Evolutionary conservation across 2,113 vertebrate genomes (phyloP), one percentile per base, ranked within the genome.

Genomic region (Plectropomus leopardus): DNA sequence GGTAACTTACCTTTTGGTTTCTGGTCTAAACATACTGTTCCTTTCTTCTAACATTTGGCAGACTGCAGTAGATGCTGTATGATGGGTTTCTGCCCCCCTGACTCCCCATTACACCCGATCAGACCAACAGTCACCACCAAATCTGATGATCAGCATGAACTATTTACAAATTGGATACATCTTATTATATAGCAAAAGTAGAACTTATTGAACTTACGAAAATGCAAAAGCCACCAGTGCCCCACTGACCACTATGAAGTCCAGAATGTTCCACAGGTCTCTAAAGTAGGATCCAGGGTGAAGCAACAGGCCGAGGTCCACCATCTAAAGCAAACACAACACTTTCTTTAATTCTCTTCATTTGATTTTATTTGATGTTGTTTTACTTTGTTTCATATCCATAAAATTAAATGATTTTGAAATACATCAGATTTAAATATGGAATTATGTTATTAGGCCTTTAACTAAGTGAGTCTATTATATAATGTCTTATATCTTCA

Each of bases 191-290:
- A 21, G 30, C 4, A 63, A 34, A 68, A 64, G 53, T 9, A 4
- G 3, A 40, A 3, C 36, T 40, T 11, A 16, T 68, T 30, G 36
- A 92, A 98, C 98, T 99, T 97, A 99, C 98, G 98, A 96, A 95
- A 99, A 99, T 65, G 98, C 97, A 90, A 99, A 99, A 0, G 98
- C 98, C 94, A 99, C 97, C 93, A 99, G 93, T 72, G 98, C 98
- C 78, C 98, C 98, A 94, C 97, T 99, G 96, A 99, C 98, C 93
- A 99, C 98, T 88, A 99, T 97, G 94, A 99, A 99, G 92, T 99
- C 98, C 93, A 99, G 92, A 86, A 99, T 98, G 83, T 99, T 99
- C 98, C 98, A 95, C 64, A 95, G 89, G 77, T 95, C 94, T 77
- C 95, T 88, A 85, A 95, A 95, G 91, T 95, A 95, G 4, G 94